Base-by-base conservation (phyloP, 2,113 vertebrate genomes). In the Maccullochella peelii region DNA sequence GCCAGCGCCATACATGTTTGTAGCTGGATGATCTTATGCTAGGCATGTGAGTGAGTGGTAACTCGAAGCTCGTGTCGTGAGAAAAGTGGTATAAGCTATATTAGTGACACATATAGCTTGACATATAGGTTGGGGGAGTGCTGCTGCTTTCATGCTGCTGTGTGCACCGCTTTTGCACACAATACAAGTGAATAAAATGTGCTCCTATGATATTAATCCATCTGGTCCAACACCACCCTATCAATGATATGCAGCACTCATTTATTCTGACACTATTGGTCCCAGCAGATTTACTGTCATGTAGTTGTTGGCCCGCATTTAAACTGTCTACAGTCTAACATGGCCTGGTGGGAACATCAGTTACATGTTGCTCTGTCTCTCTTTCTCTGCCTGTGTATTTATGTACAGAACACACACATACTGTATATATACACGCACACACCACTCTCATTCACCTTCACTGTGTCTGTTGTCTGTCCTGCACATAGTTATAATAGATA, bases 31-130 rank as follows among this genome's bases (percentile, higher is more conserved):
- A 77, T 66, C 27, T 63, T 69, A 87, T 88, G 83, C 62, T 2
- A 75, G 84, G 80, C 85, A 91, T 90, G 86, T 55, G 40, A 77
- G 62, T 23, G 44, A 73, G 76, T 38, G 72, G 87, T 91, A 91
- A 92, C 77, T 78, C 47, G 86, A 83, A 52, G 68, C 85, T 66
- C 20, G 30, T 82, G 76, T 63, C 77, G 73, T 80, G 66, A 44
- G 78, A 18, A 84, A 66, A 68, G 49, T 36, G 57, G 38, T 57
- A 49, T 47, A 73, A 44, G 44, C 59, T 50, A 79, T 69, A 71
- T 80, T 77, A 25, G 79, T 87, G 77, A 81, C 83, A 86, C 59
- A 57, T 84, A 82, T 86, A 72, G 61, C 23, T 33, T 86, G 67
- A 82, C 84, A 80, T 27, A 77, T 30, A 38, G 5, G 33, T 33